Conservation (phyloP, 1,140 invertebrate species). For the Phthorimaea operculella region DNA sequence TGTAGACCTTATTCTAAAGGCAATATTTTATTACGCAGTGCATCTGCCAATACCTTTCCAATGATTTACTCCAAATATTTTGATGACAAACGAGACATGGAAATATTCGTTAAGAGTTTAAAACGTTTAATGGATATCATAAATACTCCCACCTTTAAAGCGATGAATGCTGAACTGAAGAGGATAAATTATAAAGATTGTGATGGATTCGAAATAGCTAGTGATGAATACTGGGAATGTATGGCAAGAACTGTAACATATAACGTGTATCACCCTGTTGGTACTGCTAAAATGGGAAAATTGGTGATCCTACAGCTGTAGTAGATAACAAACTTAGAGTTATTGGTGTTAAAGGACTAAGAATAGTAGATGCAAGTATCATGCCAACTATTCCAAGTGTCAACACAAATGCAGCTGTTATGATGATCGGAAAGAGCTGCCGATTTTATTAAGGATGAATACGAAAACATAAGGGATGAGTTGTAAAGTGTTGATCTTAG, state of each 20-base stretch:
- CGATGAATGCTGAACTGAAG: slow-evolving; percentile 40
- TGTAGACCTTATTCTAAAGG: slow-evolving; percentile 53
- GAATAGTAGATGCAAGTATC: slow-evolving; percentile 82
- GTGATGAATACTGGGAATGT: slow-evolving; percentile 52
- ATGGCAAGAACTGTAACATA: slow-evolving; percentile 53
- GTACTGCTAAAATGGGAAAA: slow-evolving; percentile 87
- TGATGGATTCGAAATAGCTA: slow-evolving; percentile 33
- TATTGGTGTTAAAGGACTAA: slow-evolving; percentile 72
- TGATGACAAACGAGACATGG: slow-evolving; percentile 43
- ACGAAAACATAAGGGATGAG: slow-evolving; percentile 8
- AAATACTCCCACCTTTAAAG: slow-evolving; percentile 34
- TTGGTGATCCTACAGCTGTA: slow-evolving; percentile 74
- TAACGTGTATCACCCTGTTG: slow-evolving; percentile 63
- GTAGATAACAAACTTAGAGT: slow-evolving; percentile 79
- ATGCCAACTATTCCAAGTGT: slow-evolving; percentile 78
- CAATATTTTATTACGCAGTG: slow-evolving; percentile 68
- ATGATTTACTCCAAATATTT: slow-evolving; percentile 57
- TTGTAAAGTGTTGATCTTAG: neutral
- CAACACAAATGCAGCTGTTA: slow-evolving; percentile 78
- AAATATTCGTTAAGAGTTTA: slow-evolving; percentile 36
- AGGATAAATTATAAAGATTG: slow-evolving; percentile 46
- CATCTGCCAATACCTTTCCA: slow-evolving; percentile 78
- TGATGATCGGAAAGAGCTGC: slow-evolving; percentile 91
- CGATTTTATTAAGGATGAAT: slow-evolving; percentile 80
- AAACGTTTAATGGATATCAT: slow-evolving; percentile 43